Conservation (phyloP, 2,797 vertebrate species). For the Peromyscus melanophrys region DNA sequence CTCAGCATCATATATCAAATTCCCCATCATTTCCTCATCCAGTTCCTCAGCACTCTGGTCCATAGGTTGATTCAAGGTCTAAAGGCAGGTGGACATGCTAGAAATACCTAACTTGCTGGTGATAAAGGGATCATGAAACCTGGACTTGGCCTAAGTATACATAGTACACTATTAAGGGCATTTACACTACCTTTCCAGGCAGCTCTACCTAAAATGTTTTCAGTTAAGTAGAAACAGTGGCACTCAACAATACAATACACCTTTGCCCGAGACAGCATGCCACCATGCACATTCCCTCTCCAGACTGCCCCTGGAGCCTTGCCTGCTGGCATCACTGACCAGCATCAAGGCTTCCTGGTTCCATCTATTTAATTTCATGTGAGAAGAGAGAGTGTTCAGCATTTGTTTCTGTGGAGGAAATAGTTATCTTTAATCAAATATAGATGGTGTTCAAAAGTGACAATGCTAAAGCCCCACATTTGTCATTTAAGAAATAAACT, state of each 20-base stretch:
- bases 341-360: background rate
- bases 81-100: background rate
- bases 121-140: background rate
- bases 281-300: background rate
- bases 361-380: background rate
- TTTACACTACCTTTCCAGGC: background rate
- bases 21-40: background rate
- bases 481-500: background rate
- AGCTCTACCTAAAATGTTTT: background rate
- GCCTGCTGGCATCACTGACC: background rate
- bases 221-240: background rate
- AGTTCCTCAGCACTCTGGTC: background rate
- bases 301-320: background rate
- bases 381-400: background rate
- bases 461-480: slow-evolving; percentile 2
- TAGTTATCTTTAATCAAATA: background rate
- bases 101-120: background rate
- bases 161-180: too few species aligned
- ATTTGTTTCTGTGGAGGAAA: background rate
- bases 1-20: background rate
- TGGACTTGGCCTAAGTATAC: background rate
- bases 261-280: background rate
- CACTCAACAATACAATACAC: background rate
- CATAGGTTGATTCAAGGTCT: background rate
- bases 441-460: background rate